phyloP scores from a whole-genome alignment of 1,140 invertebrate genomes.

The Onthophagus taurus region DNA sequence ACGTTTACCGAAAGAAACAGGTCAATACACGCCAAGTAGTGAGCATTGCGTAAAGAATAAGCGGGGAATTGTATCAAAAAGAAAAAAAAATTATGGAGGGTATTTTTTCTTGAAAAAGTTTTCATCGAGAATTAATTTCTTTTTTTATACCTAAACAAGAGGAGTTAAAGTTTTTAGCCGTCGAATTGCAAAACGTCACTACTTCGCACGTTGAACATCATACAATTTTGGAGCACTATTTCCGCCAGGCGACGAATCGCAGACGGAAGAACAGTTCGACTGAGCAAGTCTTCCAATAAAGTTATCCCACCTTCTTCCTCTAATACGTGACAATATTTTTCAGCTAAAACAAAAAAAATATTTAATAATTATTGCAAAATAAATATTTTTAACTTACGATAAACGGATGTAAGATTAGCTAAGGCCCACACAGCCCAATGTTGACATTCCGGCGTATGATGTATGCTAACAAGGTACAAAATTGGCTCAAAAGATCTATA shows the following conservation, averaged over 20 bases:
- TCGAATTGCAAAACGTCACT: slow-evolving; percentile 3
- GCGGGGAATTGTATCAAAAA: no score
- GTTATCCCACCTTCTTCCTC: slow-evolving; percentile 75
- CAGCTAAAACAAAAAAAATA: slow-evolving; percentile 44
- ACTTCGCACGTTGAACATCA: slow-evolving; percentile 25
- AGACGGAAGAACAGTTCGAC: slow-evolving; percentile 48
- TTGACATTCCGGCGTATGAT: slow-evolving; percentile 83
- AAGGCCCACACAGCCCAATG: slow-evolving; percentile 97
- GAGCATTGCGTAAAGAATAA: no score
- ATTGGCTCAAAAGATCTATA: slow-evolving; percentile 93
- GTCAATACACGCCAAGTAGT: no score
- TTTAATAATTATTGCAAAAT: background rate
- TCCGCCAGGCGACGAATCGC: slow-evolving; percentile 57
- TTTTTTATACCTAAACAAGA: no score
- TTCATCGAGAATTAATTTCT: no score
- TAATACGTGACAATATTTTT: slow-evolving; percentile 84
- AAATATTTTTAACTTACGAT: slow-evolving; percentile 56
- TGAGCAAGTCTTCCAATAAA: slow-evolving; percentile 59
- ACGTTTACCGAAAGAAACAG: no score
- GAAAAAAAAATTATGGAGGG: no score
- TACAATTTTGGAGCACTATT: slow-evolving; percentile 57
- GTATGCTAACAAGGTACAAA: slow-evolving; percentile 65
- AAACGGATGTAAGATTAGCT: slow-evolving; percentile 88
- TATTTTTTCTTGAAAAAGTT: no score
- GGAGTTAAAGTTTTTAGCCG: no score